Conservation (phyloP, 2,888 invertebrate genomes). For the Rhamnusium bicolor region DNA sequence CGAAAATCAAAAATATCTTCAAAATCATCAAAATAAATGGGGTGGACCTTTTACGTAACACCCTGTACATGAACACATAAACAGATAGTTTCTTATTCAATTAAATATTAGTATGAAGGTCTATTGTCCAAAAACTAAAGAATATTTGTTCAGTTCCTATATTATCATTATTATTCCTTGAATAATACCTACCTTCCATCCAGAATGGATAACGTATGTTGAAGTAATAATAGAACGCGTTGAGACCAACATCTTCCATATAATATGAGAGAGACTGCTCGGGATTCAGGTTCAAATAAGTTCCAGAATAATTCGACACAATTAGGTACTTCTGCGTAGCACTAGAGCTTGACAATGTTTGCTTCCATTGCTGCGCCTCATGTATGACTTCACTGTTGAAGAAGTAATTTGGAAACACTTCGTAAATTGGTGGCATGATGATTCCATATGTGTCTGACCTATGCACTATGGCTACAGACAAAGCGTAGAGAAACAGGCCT, state of each 20-base stretch:
- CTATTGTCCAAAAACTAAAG: too few species aligned
- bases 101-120: too few species aligned
- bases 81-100: too few species aligned
- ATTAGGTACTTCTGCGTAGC: slow-evolving; percentile 71
- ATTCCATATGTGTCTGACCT: slow-evolving; percentile 78
- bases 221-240: slow-evolving; percentile 77
- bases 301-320: slow-evolving; percentile 77
- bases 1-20: too few species aligned
- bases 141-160: too few species aligned
- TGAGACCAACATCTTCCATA: slow-evolving; percentile 82
- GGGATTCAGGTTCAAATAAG: slow-evolving; percentile 73
- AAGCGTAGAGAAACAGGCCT: slow-evolving; percentile 79
- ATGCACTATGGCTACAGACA: slow-evolving; percentile 77
- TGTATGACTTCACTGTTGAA: slow-evolving; percentile 79
- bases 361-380: slow-evolving; percentile 77
- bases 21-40: too few species aligned
- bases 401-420: slow-evolving; percentile 82
- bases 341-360: slow-evolving; percentile 65
- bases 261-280: slow-evolving; percentile 79
- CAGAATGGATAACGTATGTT: slow-evolving; percentile 78
- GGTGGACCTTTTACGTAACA: too few species aligned
- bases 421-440: slow-evolving; percentile 80
- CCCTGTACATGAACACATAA: too few species aligned
- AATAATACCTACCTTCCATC: slow-evolving; percentile 72
- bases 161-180: not conserved